Evolutionary conservation across 2,797 vertebrate species (phyloP), one percentile per base, ranked within the genome.

Genomic region (Yasuhikotakia modesta): DNA sequence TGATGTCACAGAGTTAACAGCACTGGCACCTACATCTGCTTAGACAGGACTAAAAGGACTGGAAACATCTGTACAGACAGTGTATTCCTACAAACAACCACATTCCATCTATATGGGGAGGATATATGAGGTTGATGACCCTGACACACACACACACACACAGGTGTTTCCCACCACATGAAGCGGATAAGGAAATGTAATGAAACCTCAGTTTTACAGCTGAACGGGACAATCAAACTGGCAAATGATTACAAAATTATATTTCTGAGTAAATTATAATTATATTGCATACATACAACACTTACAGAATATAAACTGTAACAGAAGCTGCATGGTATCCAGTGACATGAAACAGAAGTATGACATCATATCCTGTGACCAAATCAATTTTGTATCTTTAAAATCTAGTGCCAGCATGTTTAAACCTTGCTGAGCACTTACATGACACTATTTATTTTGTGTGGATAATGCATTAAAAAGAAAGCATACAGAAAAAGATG

Each of bases 131-230:
- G 12, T 39, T 12, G 70, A 70, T 32, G 71, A 66, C 50, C 43
- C 21, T 73, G 13, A 60, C 27, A 65, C 67, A 27, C 55, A 52
- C 73, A 82, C 10, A 60, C 27, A 65, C 67, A 27, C 55, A 52
- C 73, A 82, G 71, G 79, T 80, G 79, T 30, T 76, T 82, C 81
- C 76, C 61, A 57, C 19, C 65, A 69, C 65, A 55, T 45, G 48
- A 12, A 10, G 43, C 55, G 67, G 61, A 78, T 75, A 39, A 64
- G 35, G 69, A 83, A 83, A 72, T 50, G 45, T 46, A 61, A 74
- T 22, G 66, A 52, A 52, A 81, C 67, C 16, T 61, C 27, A 71
- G 17, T 60, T 64, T 60, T 30, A 43, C 14, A 76, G 30, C 1
- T 63, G 63, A 19, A 43, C 10, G 39, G 39, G 0, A 2, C 46